Evolutionary conservation across 2,113 vertebrate species (phyloP).

Genomic region (Fulmarus glacialis): DNA sequence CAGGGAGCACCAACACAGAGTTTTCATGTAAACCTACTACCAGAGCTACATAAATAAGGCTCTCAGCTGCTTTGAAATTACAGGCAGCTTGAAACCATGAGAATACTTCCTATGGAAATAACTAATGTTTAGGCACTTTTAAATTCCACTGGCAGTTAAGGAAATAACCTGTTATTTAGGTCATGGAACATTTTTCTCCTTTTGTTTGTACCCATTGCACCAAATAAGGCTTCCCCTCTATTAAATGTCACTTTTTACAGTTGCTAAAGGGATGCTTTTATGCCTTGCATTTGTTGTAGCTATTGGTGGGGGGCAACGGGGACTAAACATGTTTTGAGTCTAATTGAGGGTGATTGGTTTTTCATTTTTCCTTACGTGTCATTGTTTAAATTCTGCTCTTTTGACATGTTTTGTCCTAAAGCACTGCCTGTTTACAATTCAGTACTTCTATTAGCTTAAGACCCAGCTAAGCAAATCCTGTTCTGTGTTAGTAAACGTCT

Average conservation of each 20-base stretch:
- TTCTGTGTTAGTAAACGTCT: slow-evolving; percentile 51
- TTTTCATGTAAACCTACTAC: background rate
- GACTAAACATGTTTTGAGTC: background rate
- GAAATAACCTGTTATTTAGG: background rate
- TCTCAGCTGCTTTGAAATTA: background rate
- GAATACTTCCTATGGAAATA: background rate
- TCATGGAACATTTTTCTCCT: background rate
- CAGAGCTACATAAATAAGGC: background rate
- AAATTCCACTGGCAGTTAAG: background rate
- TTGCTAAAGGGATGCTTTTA: background rate
- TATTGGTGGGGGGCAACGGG: background rate
- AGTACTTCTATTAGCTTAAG: slow-evolving; percentile 51
- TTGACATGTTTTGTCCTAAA: slow-evolving; percentile 65
- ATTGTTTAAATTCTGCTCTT: slow-evolving; percentile 47
- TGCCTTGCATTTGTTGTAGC: background rate
- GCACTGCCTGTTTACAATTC: slow-evolving; percentile 55
- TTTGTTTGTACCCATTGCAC: background rate
- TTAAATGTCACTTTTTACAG: background rate
- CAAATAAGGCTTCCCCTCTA: background rate
- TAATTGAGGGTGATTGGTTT: slow-evolving; percentile 41
- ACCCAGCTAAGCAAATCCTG: slow-evolving; percentile 43
- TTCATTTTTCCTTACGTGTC: slow-evolving; percentile 52
- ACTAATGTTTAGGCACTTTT: background rate
- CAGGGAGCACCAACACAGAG: background rate
- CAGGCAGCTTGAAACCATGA: background rate